Evolutionary conservation across 2,888 invertebrate species (phyloP), one percentile per base, ranked within the genome.

Genomic region (Tachystola acroxantha): DNA sequence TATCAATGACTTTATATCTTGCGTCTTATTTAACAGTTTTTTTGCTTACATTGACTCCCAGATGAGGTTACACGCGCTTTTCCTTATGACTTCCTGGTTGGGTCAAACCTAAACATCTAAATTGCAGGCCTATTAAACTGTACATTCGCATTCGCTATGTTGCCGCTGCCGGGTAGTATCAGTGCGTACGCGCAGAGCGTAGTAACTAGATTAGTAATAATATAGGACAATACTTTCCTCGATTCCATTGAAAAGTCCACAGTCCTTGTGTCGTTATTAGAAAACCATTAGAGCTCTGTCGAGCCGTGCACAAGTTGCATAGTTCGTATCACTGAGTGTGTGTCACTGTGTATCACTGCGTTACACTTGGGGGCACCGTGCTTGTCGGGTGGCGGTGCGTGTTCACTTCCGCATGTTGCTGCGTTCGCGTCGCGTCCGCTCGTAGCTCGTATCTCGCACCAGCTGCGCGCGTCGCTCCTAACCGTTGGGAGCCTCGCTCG

Each of bases 401-500:
- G 69, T 67, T 84, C 80, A 86, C 85, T 86, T 86, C 85, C 85
- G 85, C 86, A 82, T 84, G 57, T 71, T 72, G 71, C 65, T 72
- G 71, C 65, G 75, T 72, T 78, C 76, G 55, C 60, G 65, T 55
- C 58, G 53, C 37, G 49, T 42, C 53, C 57, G 66, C 70, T 72
- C 56, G 60, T 62, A 53, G 50, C 53, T 56, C 51, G 57, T 64
- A 54, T 57, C 58, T 64, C 63, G 55, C 61, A 56, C 50, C 60
- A 59, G 60, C 63, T n/a, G 64, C 64, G 53, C 59, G 63, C 65
- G 62, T 64, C 71, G 80, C 81, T 80, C 77, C 73, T 64, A 71
- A 66, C 62, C 59, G 75, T 59, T 63, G 74, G 75, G 81, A 82
- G 84, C 81, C 79, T 70, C 71, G 74, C 78, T 79, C 80, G 85